A percentile compares a stretch with the other conserved stretches of the same genome.
Evolutionary conservation across 2,113 vertebrate genomes (phyloP).

Genomic region (Myrmophylax atrothorax): DNA sequence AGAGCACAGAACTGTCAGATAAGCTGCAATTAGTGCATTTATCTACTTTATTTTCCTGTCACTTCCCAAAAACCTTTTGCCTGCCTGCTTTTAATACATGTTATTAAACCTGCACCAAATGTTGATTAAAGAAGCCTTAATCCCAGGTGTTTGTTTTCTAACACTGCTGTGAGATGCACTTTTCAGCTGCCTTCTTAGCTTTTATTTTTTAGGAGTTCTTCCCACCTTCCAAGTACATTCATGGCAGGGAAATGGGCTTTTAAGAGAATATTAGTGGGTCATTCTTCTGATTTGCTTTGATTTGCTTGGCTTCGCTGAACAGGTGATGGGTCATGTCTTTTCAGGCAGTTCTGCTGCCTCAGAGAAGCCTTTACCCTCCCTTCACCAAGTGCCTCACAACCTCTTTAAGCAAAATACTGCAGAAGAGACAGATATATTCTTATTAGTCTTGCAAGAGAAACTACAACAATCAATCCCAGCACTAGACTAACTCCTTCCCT

Average conservation of each 20-base stretch:
- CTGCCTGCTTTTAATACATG: background rate
- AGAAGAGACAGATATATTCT: background rate
- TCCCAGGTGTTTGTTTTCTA: background rate
- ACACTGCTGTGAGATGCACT: background rate
- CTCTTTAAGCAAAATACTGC: background rate
- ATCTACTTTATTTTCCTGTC: conserved; percentile 41
- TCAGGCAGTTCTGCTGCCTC: background rate
- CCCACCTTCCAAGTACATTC: background rate
- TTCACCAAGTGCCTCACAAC: background rate
- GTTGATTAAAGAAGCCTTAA: conserved; percentile 29
- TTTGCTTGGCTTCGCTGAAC: background rate
- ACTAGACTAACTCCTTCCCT: background rate
- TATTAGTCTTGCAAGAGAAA: conserved; percentile 31
- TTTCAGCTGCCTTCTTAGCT: background rate
- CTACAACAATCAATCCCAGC: background rate
- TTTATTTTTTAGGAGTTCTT: background rate
- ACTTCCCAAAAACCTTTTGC: background rate
- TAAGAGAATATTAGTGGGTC: background rate
- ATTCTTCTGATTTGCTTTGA: background rate
- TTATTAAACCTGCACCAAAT: conserved; percentile 7
- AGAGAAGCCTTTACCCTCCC: background rate
- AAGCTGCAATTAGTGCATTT: conserved; percentile 47
- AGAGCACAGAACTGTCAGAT: background rate
- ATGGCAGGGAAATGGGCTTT: background rate
- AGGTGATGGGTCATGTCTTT: background rate